Evolutionary conservation across 2,888 invertebrate genomes (phyloP).

Genomic region (Caenorhabditis zanzibari): DNA sequence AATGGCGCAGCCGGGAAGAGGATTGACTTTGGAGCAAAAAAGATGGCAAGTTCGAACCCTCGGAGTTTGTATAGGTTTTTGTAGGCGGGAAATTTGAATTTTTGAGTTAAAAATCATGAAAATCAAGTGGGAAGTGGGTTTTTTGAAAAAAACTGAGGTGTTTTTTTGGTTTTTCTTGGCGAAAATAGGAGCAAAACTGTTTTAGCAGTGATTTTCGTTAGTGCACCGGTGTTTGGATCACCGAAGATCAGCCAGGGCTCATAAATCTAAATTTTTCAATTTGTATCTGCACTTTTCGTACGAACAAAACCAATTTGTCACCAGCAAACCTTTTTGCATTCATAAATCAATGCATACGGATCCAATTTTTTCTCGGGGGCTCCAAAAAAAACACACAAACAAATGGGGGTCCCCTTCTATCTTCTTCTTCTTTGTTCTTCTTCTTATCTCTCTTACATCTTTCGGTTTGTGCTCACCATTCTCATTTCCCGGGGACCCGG

Average conservation of each 20-base stretch:
- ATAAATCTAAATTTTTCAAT: too few relatives aligned
- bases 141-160: too few relatives aligned
- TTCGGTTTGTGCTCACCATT: constrained; percentile 9
- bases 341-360: constrained; percentile 38
- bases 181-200: too few relatives aligned
- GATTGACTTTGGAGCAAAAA: neutral
- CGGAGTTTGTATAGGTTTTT: too few relatives aligned
- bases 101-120: too few relatives aligned
- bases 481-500: constrained; percentile 8
- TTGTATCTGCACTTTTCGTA: neutral
- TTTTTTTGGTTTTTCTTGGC: too few relatives aligned
- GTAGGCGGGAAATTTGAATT: too few relatives aligned
- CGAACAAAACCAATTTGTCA: constrained; percentile 2
- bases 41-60: too few relatives aligned
- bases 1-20: neutral
- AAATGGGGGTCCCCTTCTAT: constrained; percentile 2
- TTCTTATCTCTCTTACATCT: constrained; percentile 53
- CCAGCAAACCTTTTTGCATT: neutral
- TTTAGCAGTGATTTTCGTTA: neutral
- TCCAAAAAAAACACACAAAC: constrained; percentile 8
- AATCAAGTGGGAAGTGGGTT: too few relatives aligned
- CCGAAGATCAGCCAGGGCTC: neutral
- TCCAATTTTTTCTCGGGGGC: constrained; percentile 18
- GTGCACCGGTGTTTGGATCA: too few relatives aligned
- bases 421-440: neutral